Evolutionary conservation across 2,113 vertebrate genomes (phyloP).

Genomic region (Lycocorax pyrrhopterus): DNA sequence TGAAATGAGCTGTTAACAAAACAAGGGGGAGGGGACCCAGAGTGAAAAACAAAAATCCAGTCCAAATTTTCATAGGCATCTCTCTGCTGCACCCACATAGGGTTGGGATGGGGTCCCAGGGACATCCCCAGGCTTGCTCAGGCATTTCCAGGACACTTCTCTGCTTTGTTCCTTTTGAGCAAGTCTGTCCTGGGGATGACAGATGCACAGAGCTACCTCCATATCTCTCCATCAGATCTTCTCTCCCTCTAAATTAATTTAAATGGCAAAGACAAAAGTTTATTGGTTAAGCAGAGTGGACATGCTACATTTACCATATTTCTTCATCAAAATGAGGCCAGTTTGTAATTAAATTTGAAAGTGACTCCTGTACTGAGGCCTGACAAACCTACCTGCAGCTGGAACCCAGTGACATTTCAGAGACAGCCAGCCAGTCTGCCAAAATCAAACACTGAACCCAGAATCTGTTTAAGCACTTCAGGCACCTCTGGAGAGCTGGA

Average conservation of each 20-base stretch:
- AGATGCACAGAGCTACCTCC: not conserved
- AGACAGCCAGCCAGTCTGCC: not conserved
- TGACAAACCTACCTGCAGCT: conserved; percentile 21
- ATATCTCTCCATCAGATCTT: not conserved
- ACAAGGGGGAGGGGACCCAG: not conserved
- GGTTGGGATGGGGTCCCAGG: not conserved
- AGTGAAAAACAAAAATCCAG: not conserved
- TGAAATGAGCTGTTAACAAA: not conserved
- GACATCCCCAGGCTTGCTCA: not conserved
- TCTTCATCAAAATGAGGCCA: not conserved
- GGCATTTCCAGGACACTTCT: not conserved
- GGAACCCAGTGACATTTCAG: conserved; percentile 7
- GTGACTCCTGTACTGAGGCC: not conserved
- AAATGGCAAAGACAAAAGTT: not conserved
- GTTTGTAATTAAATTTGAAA: conserved; percentile 11
- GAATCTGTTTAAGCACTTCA: not conserved
- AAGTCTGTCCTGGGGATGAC: not conserved
- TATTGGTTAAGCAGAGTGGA: not conserved
- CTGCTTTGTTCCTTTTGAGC: not conserved
- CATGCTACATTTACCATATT: not conserved
- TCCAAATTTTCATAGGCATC: not conserved
- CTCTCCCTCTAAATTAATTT: not conserved
- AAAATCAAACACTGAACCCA: not conserved
- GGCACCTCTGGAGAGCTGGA: not conserved
- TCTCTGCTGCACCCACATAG: not conserved